Evolutionary conservation across 2,797 vertebrate genomes (phyloP).

Genomic region (Xiphophorus birchmanni): DNA sequence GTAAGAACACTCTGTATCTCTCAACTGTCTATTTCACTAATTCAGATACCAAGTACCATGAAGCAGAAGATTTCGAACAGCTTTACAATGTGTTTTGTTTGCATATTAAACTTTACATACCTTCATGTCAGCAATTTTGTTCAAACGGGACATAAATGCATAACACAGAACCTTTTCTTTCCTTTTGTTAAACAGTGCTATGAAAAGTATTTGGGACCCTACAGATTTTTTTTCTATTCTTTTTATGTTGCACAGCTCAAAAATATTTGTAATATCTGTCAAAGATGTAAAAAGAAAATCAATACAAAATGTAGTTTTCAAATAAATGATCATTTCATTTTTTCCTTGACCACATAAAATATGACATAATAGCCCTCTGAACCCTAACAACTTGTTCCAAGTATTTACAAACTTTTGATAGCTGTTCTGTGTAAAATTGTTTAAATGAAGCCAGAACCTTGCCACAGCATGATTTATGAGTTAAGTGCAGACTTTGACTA

Average conservation of each 20-base stretch:
- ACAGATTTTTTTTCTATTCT: not conserved
- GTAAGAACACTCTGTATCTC: constrained; percentile 78
- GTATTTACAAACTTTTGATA: not conserved
- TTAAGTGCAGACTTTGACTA: not conserved
- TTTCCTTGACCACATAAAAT: not conserved
- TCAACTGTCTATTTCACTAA: not conserved
- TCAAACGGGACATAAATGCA: not conserved
- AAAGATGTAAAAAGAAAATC: not conserved
- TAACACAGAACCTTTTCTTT: not conserved
- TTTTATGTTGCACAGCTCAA: not conserved
- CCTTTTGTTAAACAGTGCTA: not conserved
- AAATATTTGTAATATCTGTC: not conserved
- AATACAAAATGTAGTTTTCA: not conserved
- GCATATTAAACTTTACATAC: not conserved
- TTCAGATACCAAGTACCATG: constrained; percentile 7
- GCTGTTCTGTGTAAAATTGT: not conserved
- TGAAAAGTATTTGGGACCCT: not conserved
- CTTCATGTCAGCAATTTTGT: too few relatives aligned
- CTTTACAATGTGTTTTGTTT: not conserved
- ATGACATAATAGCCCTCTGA: not conserved
- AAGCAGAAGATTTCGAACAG: constrained; percentile 8
- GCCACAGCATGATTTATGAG: not conserved
- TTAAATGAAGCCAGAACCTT: not conserved
- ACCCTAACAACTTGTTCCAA: not conserved
- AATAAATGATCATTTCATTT: not conserved